phyloP scores from a whole-genome alignment of 2,888 invertebrate species.

The Tenthredo mesomela region DNA sequence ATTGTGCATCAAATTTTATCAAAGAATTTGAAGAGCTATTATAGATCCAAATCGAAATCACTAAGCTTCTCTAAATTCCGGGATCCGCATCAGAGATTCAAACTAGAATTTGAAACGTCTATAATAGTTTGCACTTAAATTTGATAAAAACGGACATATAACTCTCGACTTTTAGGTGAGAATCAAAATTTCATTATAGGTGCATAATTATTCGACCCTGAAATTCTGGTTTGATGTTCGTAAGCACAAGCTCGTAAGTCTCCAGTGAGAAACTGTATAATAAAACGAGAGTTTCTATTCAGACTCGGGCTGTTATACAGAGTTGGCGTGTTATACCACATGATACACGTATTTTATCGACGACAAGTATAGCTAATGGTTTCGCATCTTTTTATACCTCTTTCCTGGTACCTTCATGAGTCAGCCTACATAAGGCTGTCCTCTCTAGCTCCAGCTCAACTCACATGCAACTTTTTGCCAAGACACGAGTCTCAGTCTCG shows the following conservation, averaged over 20 bases:
- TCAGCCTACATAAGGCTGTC: conserved; percentile 74
- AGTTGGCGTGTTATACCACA: neutral
- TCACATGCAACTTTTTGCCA: conserved; percentile 69
- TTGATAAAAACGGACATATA: too few relatives aligned
- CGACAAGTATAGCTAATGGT: conserved; percentile 33
- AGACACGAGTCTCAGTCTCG: conserved; percentile 53
- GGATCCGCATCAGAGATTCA: too few relatives aligned
- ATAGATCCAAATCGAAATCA: too few relatives aligned
- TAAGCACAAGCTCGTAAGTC: neutral
- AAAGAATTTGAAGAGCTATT: too few relatives aligned
- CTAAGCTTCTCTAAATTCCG: too few relatives aligned
- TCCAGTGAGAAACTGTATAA: neutral
- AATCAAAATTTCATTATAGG: neutral
- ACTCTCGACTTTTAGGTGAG: too few relatives aligned
- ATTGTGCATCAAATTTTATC: too few relatives aligned
- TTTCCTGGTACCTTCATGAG: conserved; percentile 71
- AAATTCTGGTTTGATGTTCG: neutral
- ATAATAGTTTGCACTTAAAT: too few relatives aligned
- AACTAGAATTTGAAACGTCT: too few relatives aligned
- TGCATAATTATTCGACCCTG: neutral
- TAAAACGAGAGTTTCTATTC: neutral
- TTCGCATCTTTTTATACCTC: conserved; percentile 64
- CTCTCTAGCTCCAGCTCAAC: conserved; percentile 65
- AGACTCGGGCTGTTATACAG: neutral
- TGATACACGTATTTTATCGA: conserved; percentile 5